Evolutionary conservation across 2,113 vertebrate genomes (phyloP).

Genomic region (Carollia perspicillata): DNA sequence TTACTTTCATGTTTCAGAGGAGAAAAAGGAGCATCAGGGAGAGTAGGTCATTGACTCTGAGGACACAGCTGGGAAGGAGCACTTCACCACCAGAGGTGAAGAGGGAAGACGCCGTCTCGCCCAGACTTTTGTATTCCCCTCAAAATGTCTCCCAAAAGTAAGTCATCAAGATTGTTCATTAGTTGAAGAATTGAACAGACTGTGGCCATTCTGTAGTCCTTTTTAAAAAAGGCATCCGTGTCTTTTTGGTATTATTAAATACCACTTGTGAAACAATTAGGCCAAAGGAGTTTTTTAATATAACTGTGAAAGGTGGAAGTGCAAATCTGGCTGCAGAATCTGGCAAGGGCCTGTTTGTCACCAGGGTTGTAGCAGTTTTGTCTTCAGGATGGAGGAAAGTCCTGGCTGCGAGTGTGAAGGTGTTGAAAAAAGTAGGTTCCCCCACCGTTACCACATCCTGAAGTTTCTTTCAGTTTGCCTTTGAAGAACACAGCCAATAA

Average conservation of each 20-base stretch:
- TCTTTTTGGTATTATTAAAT: not conserved
- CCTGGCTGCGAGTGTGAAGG: not conserved
- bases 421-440: not conserved
- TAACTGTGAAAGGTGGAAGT: not conserved
- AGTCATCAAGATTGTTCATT: not conserved
- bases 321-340: not conserved
- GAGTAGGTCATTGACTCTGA: not conserved
- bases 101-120: not conserved
- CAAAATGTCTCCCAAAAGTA: not conserved
- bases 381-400: not conserved
- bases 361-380: not conserved
- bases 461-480: not conserved
- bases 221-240: not conserved
- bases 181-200: not conserved
- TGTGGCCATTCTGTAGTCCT: not conserved
- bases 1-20: not conserved
- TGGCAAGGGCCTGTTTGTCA: not conserved
- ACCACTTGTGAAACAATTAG: not conserved
- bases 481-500: conserved; percentile 20
- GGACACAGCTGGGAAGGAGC: not conserved
- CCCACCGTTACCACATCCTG: accelerated
- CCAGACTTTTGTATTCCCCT: not conserved
- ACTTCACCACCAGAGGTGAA: not conserved
- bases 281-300: not conserved
- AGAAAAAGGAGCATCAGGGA: not conserved